Evolutionary conservation across 2,113 vertebrate species (phyloP).

Genomic region (Alethe diademata): DNA sequence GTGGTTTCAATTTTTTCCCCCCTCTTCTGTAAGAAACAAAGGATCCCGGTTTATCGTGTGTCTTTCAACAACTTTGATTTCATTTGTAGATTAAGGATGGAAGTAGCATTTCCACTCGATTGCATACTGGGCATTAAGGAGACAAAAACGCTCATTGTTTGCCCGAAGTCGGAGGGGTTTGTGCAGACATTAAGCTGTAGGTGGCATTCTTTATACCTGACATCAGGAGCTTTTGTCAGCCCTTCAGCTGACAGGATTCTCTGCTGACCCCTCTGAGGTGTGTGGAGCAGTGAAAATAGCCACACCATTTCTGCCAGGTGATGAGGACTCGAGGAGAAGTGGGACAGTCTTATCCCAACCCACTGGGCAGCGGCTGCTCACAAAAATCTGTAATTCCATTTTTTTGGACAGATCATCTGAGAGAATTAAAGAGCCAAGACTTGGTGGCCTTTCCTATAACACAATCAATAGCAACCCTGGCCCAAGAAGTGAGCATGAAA

Average conservation of each 20-base stretch:
- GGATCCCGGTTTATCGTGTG: slow-evolving; percentile 73
- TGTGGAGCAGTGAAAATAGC: slow-evolving; percentile 55
- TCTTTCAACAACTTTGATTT: slow-evolving; percentile 90
- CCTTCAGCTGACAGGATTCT: slow-evolving; percentile 68
- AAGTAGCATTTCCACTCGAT: slow-evolving; percentile 86
- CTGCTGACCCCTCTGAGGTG: slow-evolving; percentile 66
- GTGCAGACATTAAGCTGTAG: slow-evolving; percentile 76
- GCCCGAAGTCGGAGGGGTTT: slow-evolving; percentile 31
- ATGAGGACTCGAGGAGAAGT: neutral
- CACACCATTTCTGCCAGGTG: slow-evolving; percentile 46
- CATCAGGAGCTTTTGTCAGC: slow-evolving; percentile 74
- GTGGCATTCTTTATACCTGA: slow-evolving; percentile 82
- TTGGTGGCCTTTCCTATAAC: slow-evolving; percentile 4
- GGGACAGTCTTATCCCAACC: neutral
- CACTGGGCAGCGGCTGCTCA: neutral
- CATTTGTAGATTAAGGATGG: slow-evolving; percentile 83
- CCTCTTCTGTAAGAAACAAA: slow-evolving; percentile 74
- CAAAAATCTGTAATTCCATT: neutral
- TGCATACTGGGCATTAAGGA: slow-evolving; percentile 76
- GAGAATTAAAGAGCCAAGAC: slow-evolving; percentile 53
- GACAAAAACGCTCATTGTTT: slow-evolving; percentile 83
- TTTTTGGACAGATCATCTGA: neutral
- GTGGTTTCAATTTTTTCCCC: slow-evolving; percentile 75
- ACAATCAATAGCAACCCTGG: neutral
- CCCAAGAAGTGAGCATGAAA: neutral